phyloP scores from a whole-genome alignment of 2,888 invertebrate species.

The Eupithecia subumbrata region DNA sequence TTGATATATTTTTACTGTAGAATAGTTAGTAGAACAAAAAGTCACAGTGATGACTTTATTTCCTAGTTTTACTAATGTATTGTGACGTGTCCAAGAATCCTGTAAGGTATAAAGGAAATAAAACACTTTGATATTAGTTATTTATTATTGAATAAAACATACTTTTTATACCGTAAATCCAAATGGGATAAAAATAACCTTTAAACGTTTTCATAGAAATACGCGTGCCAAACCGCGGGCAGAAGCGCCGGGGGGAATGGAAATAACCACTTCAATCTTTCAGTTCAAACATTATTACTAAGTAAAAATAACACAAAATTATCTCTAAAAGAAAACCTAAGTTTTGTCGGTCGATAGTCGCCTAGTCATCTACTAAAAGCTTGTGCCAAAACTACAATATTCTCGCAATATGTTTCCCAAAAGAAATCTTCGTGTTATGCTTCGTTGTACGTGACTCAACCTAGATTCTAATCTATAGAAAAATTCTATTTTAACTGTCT shows the following conservation, averaged over 20 bases:
- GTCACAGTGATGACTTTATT: no score
- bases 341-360: neutral
- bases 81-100: no score
- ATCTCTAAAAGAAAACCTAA: neutral
- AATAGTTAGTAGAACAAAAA: no score
- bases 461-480: neutral
- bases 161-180: no score
- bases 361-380: neutral
- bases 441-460: slow-evolving; percentile 18
- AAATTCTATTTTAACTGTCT: neutral
- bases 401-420: slow-evolving; percentile 19
- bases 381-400: slow-evolving; percentile 20
- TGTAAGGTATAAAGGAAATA: no score
- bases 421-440: slow-evolving; percentile 25
- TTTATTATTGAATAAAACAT: no score
- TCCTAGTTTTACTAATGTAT: no score
- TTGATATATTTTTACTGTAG: no score
- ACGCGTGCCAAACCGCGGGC: neutral
- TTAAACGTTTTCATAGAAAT: no score
- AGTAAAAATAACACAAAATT: neutral
- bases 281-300: neutral
- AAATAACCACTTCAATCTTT: neutral
- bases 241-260: neutral
- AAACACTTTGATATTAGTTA: no score
- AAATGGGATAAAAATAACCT: no score